A percentile compares a stretch with the other conserved stretches of the same genome.
Evolutionary conservation across 2,888 invertebrate species (phyloP).

Genomic region (Trichopoda pennipes): DNA sequence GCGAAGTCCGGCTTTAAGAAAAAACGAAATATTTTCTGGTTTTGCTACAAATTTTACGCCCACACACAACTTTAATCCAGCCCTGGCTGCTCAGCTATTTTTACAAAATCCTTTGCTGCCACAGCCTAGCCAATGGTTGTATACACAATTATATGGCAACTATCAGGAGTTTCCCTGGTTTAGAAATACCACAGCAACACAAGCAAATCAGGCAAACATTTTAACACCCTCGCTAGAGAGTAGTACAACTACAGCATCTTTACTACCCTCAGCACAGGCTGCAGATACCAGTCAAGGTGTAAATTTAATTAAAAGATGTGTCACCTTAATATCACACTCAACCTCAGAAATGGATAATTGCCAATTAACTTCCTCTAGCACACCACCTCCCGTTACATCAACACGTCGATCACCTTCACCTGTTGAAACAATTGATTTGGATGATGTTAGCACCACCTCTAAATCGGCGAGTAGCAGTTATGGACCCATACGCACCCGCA

Average conservation of each 20-base stretch:
- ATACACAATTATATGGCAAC: slow-evolving; percentile 88
- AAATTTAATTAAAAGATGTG: slow-evolving; percentile 79
- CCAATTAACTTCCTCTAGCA: slow-evolving; percentile 77
- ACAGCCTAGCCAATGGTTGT: slow-evolving; percentile 89
- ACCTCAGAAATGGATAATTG: slow-evolving; percentile 77
- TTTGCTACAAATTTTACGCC: slow-evolving; percentile 81
- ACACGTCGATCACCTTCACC: slow-evolving; percentile 83
- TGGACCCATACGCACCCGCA: slow-evolving; percentile 80
- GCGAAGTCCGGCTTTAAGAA: slow-evolving; percentile 74
- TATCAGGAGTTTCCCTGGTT: slow-evolving; percentile 87
- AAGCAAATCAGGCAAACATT: slow-evolving; percentile 56
- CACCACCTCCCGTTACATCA: slow-evolving; percentile 81
- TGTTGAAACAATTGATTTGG: slow-evolving; percentile 80
- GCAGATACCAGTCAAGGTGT: slow-evolving; percentile 73
- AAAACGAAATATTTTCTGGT: slow-evolving; percentile 77
- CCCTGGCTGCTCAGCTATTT: slow-evolving; percentile 87
- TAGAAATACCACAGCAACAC: slow-evolving; percentile 79
- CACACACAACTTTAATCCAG: slow-evolving; percentile 82
- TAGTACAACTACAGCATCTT: slow-evolving; percentile 39
- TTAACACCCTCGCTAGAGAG: slow-evolving; percentile 44
- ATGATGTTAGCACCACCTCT: slow-evolving; percentile 77
- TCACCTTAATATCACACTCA: slow-evolving; percentile 79
- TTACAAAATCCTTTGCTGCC: slow-evolving; percentile 88
- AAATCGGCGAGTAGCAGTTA: slow-evolving; percentile 74
- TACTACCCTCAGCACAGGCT: slow-evolving; percentile 55